Base-by-base conservation (phyloP, 2,113 vertebrate genomes). In the Brachypteracias leptosomus region DNA sequence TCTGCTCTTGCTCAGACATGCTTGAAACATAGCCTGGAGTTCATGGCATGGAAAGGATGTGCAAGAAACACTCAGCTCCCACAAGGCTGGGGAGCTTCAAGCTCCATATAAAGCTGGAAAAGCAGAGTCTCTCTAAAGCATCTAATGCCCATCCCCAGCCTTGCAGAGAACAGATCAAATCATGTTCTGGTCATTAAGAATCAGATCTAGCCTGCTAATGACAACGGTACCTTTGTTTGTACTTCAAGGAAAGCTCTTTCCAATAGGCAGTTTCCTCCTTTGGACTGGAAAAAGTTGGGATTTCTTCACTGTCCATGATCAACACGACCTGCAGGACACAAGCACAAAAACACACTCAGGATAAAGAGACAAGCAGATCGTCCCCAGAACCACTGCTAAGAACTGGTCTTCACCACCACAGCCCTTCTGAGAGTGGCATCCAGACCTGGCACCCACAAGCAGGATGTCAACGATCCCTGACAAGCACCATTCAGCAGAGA, bases 301-400 rank as follows among this genome's bases (percentile, higher is more conserved):
- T 99, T 98, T 99, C 99, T 98, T 99, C 99, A 98, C 98, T 98
- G 98, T 99, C 99, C 99, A 99, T 99, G 98, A 98, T 99, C 98
- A 98, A 96, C 88, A 86, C 55, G 88, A 93, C 98, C 99, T 99
- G 95, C 61, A 85, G 91, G 95, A 80, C 11, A 70, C 57, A 79
- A 88, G 16, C 36, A 22, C 14, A 80, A 62, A 51, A 33, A 76
- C 0, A 25, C 4, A 5, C 8, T 82, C 38, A 90, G 68, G 26
- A 68, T 3, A 79, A 52, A 40, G 0, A 74, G 33, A 18, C 33
- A 82, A 66, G 42, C 11, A 67, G 35, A 25, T 0, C 2, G 1
- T 1, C 10, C 42, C n/a, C 12, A 0, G 38, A 72, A 40, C 14
- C 44, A 38, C 72, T 63, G 25, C 80, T 16, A 28, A 61, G 16